A percentile compares a stretch with the other conserved stretches of the same genome.
Conservation (phyloP, 2,113 vertebrate genomes). For the Oryzias melastigma region DNA sequence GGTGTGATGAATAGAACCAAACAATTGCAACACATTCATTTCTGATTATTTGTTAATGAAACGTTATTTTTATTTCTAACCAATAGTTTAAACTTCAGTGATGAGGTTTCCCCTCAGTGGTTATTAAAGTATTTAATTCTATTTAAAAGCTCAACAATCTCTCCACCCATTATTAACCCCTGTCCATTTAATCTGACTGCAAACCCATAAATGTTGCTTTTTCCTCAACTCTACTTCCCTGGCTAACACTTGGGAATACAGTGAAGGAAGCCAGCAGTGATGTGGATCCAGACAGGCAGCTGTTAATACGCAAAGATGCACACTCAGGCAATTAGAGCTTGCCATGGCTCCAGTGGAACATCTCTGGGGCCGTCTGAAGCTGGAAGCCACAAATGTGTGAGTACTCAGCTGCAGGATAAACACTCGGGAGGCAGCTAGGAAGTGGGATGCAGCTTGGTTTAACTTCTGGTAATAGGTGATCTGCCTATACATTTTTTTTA, state of each 20-base stretch:
- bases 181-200: not conserved
- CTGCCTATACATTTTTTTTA: conserved; percentile 27
- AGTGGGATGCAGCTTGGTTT: conserved; percentile 29
- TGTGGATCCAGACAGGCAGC: conserved; percentile 30
- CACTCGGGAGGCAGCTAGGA: conserved; percentile 1
- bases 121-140: too few species aligned
- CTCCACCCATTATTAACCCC: not conserved
- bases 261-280: conserved; percentile 31
- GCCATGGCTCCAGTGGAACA: conserved; percentile 14
- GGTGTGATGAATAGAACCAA: too few species aligned
- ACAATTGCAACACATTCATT: too few species aligned
- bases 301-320: conserved; percentile 40
- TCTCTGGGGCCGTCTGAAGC: conserved; percentile 25
- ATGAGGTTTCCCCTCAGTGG: too few species aligned
- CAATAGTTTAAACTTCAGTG: too few species aligned
- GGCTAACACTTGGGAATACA: conserved; percentile 19
- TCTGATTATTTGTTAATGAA: too few species aligned
- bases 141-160: too few species aligned
- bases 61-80: too few species aligned
- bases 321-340: conserved; percentile 38
- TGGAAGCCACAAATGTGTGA: conserved; percentile 21
- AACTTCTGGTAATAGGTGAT: conserved; percentile 30
- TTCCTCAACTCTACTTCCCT: conserved; percentile 22
- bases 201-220: conserved; percentile 3
- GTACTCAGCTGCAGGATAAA: conserved; percentile 22